These are phyloP conservation scores for Resseliella maxima DNA, from an alignment of 2,888 invertebrate species.

Conservation along the genomic window DNA sequence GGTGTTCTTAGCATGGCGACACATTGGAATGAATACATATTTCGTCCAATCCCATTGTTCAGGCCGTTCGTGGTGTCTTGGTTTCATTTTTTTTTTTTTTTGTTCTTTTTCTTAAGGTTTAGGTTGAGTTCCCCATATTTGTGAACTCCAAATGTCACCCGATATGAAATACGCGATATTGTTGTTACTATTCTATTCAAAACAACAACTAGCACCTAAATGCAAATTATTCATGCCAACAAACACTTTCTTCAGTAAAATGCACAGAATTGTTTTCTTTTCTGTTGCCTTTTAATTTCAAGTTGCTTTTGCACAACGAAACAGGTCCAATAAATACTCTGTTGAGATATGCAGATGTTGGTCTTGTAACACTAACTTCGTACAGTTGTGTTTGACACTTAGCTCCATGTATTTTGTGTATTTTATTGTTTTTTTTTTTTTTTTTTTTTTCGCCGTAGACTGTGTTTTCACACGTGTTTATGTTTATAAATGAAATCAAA, in stretches of 20 bases:
- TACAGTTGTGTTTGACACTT: slow-evolving; percentile 28
- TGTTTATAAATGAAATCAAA: slow-evolving; percentile 4
- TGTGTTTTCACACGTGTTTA: not conserved
- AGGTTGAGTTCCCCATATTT: not conserved
- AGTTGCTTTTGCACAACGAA: not conserved
- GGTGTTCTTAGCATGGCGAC: not conserved
- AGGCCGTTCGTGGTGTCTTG: not conserved
- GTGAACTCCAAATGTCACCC: slow-evolving; percentile 18
- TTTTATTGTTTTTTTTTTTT: slow-evolving; percentile 9
- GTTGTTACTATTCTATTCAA: not conserved
- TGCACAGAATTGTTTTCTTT: not conserved
- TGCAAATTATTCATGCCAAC: slow-evolving; percentile 11
- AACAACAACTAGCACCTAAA: slow-evolving; percentile 35
- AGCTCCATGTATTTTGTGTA: not conserved
- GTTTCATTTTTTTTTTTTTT: not conserved
- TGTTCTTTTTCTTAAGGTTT: not conserved
- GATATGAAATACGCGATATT: slow-evolving; percentile 25
- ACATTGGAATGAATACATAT: slow-evolving; percentile 3
- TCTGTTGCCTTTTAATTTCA: not conserved
- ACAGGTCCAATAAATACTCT: slow-evolving; percentile 16
- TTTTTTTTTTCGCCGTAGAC: not conserved
- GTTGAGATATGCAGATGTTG: slow-evolving; percentile 51
- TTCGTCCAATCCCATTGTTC: not conserved
- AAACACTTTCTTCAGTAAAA: not conserved
- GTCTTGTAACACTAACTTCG: not conserved